A percentile compares a stretch with the other conserved stretches of the same genome.
Conservation (phyloP, 2,888 invertebrate genomes). For the Elmis aenea region DNA sequence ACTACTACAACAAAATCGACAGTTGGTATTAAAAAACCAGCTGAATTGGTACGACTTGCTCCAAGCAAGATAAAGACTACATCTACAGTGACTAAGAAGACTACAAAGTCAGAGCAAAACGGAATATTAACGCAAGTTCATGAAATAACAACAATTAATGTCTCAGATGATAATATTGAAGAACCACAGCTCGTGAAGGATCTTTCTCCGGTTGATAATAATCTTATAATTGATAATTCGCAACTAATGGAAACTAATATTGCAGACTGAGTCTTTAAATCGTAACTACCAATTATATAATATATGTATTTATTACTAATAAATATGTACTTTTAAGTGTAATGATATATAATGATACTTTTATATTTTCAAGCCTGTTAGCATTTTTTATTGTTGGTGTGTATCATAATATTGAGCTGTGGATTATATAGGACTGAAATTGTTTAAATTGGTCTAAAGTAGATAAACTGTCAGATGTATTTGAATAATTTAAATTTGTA, state of each 20-base stretch:
- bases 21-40: conserved; percentile 17
- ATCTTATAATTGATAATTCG: conserved; percentile 36
- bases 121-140: conserved; percentile 18
- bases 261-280: conserved; percentile 38
- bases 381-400: too few relatives aligned
- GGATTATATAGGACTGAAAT: too few relatives aligned
- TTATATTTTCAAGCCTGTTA: too few relatives aligned
- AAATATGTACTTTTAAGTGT: too few relatives aligned
- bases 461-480: too few relatives aligned
- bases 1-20: conserved; percentile 27
- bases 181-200: conserved; percentile 39
- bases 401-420: too few relatives aligned
- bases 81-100: conserved; percentile 26
- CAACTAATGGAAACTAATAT: conserved; percentile 32
- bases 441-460: too few relatives aligned
- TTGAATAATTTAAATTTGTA: too few relatives aligned
- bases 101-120: conserved; percentile 14
- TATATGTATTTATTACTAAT: too few relatives aligned
- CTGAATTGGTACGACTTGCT: conserved; percentile 13
- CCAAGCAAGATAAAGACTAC: conserved; percentile 9
- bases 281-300: too few relatives aligned
- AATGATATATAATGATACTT: too few relatives aligned
- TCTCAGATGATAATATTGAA: too few relatives aligned
- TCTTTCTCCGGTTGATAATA: conserved; percentile 42
- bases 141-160: conserved; percentile 17